Evolutionary conservation across 2,888 invertebrate species (phyloP), one percentile per base, ranked within the genome.

Genomic region (Conistra vaccinii): DNA sequence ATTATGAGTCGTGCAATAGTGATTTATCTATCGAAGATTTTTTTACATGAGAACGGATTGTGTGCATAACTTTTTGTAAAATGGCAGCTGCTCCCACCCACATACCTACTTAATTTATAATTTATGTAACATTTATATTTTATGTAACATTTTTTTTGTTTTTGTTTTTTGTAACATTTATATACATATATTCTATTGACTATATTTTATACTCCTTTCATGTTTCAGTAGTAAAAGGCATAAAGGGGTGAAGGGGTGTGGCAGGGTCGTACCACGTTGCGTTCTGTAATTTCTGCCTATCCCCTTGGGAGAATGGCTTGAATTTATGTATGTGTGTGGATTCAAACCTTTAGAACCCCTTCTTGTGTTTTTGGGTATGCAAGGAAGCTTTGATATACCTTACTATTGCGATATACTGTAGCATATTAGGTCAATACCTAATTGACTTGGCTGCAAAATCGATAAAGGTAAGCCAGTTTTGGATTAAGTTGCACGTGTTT

Each of bases 261-360:
- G 39, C 32, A 35, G 61, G 55, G 51, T 45, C 9, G 53, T 58
- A 57, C 20, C 58, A 68, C 78, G 78, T 55, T 67, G 67, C 55
- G 48, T 83, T 81, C 48, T 81, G 32, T 78, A 78, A 78, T 78
- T 83, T 57, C 78, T 80, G 58, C 17, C n/a, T 35, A 55, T 68
- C 2, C 80, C 58, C 79, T 32, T 5, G 73, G 42, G 83, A 68
- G 45, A 48, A 63, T 32, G 55, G 45, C 51, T 78, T 78, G 67
- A 65, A 80, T 78, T 68, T 72, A 78, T 83, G 67, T 83, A 55
- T 51, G 68, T 60, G 48, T n/a, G 66, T 55, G 26, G 35, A 60
- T 66, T 60, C 51, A 80, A 53, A 29, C 20, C 55, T 77, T 51
- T 23, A 26, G 10, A 55, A 32, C 26, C 55, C 51, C 32, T 55